Conservation (phyloP, 2,888 invertebrate species). For the Sphaeridia pumilis region DNA sequence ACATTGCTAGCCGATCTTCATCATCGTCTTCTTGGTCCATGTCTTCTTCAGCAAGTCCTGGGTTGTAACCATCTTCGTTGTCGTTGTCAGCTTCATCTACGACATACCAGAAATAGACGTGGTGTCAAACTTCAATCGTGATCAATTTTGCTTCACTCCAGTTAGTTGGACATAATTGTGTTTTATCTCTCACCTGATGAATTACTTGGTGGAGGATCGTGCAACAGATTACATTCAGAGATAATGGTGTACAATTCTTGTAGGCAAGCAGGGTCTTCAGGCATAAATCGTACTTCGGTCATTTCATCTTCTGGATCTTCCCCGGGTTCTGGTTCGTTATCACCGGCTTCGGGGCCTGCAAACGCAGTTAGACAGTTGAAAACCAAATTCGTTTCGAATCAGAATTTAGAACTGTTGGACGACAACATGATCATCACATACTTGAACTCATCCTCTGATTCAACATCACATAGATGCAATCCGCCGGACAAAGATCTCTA, state of each 20-base stretch:
- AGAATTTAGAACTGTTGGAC: too few relatives aligned
- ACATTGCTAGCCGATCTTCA: slow-evolving; percentile 22
- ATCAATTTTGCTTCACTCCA: not conserved
- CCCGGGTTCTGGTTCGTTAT: slow-evolving; percentile 44
- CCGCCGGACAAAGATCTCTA: slow-evolving; percentile 49
- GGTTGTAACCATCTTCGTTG: slow-evolving; percentile 28
- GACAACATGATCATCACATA: not conserved
- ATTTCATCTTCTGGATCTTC: slow-evolving; percentile 48
- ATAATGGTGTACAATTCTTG: slow-evolving; percentile 61
- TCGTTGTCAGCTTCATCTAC: slow-evolving; percentile 22
- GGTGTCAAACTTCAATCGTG: not conserved
- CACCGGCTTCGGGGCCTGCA: slow-evolving; percentile 12
- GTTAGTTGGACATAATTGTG: not conserved
- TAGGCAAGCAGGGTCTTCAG: slow-evolving; percentile 51
- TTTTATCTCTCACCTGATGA: slow-evolving; percentile 40
- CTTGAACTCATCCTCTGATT: slow-evolving; percentile 51
- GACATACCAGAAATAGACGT: not conserved
- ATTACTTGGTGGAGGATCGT: slow-evolving; percentile 62
- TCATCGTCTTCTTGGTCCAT: slow-evolving; percentile 16
- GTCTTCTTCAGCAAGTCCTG: slow-evolving; percentile 24
- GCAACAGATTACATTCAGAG: slow-evolving; percentile 62
- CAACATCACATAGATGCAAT: slow-evolving; percentile 61
- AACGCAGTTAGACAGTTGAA: not conserved
- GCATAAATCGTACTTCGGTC: slow-evolving; percentile 61
- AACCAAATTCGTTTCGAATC: too few relatives aligned